A percentile compares a stretch with the other conserved stretches of the same genome.
phyloP scores from a whole-genome alignment of 2,113 vertebrate genomes.

The Willisornis vidua region DNA sequence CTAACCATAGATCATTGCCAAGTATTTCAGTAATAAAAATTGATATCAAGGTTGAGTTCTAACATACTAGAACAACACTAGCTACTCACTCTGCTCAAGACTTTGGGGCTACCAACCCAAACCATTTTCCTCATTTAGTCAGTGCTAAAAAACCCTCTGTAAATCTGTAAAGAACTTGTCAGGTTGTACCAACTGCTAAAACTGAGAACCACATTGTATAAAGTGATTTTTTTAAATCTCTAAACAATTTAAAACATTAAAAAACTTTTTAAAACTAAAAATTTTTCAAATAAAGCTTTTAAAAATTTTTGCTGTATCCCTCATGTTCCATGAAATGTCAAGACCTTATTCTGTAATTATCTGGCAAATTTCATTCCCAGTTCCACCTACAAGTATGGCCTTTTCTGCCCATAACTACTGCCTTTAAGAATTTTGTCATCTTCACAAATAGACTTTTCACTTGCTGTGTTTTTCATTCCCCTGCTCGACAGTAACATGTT shows the following conservation, averaged over 20 bases:
- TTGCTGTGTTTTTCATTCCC: not conserved
- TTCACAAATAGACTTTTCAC: not conserved
- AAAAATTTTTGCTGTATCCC: not conserved
- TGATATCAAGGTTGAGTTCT: not conserved
- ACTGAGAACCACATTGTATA: not conserved
- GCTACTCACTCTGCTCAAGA: not conserved
- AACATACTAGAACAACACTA: not conserved
- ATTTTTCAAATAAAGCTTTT: accelerated
- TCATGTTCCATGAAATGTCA: not conserved
- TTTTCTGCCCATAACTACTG: not conserved
- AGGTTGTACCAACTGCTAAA: not conserved
- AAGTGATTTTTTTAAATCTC: not conserved
- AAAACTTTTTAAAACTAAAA: not conserved
- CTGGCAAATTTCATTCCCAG: not conserved
- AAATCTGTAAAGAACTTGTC: not conserved
- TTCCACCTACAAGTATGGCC: not conserved
- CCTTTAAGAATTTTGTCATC: not conserved
- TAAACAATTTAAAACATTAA: not conserved
- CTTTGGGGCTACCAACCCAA: not conserved
- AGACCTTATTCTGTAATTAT: not conserved
- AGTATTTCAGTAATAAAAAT: not conserved
- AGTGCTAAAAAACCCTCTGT: not conserved
- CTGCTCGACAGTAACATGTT: not conserved
- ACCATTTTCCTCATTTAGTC: not conserved
- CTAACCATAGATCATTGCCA: not conserved